Percentiles rank a stretch among this genome's conserved stretches.
Conservation (phyloP, 2,797 vertebrate genomes). For the Eurystomus glaucurus region DNA sequence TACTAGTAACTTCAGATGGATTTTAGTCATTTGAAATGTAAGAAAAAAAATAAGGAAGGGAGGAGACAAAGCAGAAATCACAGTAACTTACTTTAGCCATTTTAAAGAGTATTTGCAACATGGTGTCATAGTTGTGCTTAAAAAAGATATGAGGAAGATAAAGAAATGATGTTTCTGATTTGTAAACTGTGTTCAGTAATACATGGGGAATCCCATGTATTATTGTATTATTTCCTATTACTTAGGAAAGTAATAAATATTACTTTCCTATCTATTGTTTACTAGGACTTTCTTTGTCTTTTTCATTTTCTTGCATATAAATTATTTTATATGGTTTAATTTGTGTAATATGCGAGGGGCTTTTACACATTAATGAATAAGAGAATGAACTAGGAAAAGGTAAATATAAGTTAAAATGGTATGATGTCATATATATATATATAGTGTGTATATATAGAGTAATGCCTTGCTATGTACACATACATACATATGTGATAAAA, state of each 20-base stretch:
- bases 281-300: neutral
- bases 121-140: neutral
- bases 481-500: neutral
- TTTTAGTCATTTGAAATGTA: neutral
- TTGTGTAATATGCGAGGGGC: neutral
- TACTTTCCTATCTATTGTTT: neutral
- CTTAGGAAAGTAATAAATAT: too few species aligned
- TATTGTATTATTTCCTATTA: too few species aligned
- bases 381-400: neutral
- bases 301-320: neutral
- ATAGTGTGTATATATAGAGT: neutral
- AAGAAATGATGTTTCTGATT: neutral
- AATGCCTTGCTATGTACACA: neutral
- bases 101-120: neutral
- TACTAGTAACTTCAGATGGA: neutral
- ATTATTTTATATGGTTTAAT: neutral
- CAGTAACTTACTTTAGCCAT: neutral
- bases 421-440: neutral
- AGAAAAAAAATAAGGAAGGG: neutral
- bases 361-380: neutral
- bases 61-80: neutral
- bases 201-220: too few species aligned
- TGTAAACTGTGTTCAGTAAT: neutral
- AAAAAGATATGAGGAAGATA: neutral
- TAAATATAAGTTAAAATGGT: neutral